These are phyloP conservation scores for Alcedo atthis DNA, from an alignment of 2,797 vertebrate species.

Conservation along the genomic window DNA sequence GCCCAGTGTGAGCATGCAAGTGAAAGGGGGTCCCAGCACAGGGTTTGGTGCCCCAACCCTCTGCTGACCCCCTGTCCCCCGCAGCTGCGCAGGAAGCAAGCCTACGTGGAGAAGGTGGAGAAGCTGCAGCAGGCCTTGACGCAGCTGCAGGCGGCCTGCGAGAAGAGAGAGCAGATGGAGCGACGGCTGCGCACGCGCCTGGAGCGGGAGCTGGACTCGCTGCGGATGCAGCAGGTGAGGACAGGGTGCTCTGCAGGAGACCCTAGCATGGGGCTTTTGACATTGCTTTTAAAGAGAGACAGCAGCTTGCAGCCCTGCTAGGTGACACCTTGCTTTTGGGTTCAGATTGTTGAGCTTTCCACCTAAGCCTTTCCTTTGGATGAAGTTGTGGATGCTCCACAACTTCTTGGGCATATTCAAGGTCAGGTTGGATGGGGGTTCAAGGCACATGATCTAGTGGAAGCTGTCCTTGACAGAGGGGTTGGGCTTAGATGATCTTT, in stretches of 20 bases:
- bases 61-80: neutral
- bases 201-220: constrained; percentile 85
- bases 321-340: neutral
- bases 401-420: neutral
- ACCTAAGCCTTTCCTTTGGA: neutral
- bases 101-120: constrained; percentile 88
- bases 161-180: constrained; percentile 89
- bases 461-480: neutral
- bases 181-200: constrained; percentile 83
- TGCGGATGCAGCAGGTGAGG: constrained; percentile 86
- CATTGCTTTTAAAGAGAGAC: neutral
- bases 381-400: neutral
- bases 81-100: constrained; percentile 86
- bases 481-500: neutral
- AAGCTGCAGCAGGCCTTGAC: constrained; percentile 87
- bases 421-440: neutral
- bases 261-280: rapidly evolving
- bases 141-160: constrained; percentile 86
- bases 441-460: neutral
- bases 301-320: neutral
- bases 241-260: rapidly evolving
- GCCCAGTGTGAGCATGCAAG: neutral
- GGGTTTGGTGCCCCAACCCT: rapidly evolving
- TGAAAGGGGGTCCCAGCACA: rapidly evolving
- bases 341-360: neutral